Evolutionary conservation across 2,888 invertebrate genomes (phyloP), one percentile per base, ranked within the genome.

Genomic region (Agrypnus murinus): DNA sequence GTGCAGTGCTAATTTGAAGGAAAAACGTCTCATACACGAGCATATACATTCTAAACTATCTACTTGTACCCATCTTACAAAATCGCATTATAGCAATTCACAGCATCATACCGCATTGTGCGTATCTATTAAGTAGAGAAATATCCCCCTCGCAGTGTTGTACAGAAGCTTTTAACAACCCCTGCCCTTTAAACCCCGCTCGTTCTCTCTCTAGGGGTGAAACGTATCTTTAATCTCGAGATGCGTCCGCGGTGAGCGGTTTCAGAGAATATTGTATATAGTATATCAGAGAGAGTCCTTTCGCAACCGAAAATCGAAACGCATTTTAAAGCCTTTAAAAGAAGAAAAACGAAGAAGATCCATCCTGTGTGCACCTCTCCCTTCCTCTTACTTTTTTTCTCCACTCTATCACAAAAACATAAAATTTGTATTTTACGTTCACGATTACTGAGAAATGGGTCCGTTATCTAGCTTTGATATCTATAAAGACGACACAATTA

Each of bases 81-180:
- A 79, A 78, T 77, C 77, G 78, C 75, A 77, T 78, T 78, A 77
- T 62, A 74, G 69, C 77, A 78, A 78, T 78, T 78, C 74, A 71
- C 62, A 72, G 70, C 71, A 72, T 76, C 74, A 75, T 74, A 71
- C 76, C 66, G 74, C 65, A 74, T 74, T 72, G 74, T 76, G 71
- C 62, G 72, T 65, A 71, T 74, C 76, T 71, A 71, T 70, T 68
- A 70, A 69, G 68, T 65, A 63, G 69, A 62, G 69, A 48, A 72
- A 71, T 71, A 74, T 72, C 75, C 77, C 73, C 74, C 65, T 40
- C 58, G 14, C n/a, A n/a, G n/a, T n/a, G n/a, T n/a, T n/a, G 31
- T 57, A 14, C 36, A 50, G 72, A 72, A 70, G 77, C 76, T 77
- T 75, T 76, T 75, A 76, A 74, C 75, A 75, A 74, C 74, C 77